Evolutionary conservation across 2,797 vertebrate species (phyloP).

Genomic region (Brotogeris chrysoptera): DNA sequence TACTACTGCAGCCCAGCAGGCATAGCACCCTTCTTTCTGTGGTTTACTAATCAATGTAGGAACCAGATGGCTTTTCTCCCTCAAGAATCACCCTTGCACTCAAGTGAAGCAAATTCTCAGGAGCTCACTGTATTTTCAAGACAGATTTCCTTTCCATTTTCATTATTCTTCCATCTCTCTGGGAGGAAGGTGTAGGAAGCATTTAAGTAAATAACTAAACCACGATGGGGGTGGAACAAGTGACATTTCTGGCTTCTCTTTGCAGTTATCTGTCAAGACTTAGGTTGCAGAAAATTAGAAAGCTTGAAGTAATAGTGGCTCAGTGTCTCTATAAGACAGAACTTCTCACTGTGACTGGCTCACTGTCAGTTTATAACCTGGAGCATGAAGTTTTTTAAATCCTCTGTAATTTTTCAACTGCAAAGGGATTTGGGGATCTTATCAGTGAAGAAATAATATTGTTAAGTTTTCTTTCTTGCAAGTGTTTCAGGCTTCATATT

Average conservation of each 20-base stretch:
- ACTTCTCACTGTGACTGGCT: conserved; percentile 31
- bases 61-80: neutral
- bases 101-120: neutral
- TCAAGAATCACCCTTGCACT: neutral
- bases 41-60: neutral
- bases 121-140: neutral
- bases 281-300: conserved; percentile 37
- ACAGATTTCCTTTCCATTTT: neutral
- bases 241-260: conserved; percentile 22
- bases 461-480: neutral
- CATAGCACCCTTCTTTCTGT: neutral
- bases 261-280: conserved; percentile 24
- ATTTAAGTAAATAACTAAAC: conserved; percentile 40
- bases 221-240: neutral
- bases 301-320: conserved; percentile 13
- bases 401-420: conserved; percentile 56
- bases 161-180: conserved; percentile 1
- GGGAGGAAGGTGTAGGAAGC: neutral
- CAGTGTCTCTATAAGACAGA: conserved; percentile 15
- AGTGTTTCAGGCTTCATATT: conserved; percentile 3
- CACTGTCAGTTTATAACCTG: conserved; percentile 51
- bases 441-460: conserved; percentile 45
- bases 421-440: conserved; percentile 53
- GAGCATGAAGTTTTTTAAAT: conserved; percentile 39
- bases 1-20: neutral